These are phyloP conservation scores for Bacillus rossius DNA, from an alignment of 1,140 invertebrate genomes.

Conservation along the genomic window DNA sequence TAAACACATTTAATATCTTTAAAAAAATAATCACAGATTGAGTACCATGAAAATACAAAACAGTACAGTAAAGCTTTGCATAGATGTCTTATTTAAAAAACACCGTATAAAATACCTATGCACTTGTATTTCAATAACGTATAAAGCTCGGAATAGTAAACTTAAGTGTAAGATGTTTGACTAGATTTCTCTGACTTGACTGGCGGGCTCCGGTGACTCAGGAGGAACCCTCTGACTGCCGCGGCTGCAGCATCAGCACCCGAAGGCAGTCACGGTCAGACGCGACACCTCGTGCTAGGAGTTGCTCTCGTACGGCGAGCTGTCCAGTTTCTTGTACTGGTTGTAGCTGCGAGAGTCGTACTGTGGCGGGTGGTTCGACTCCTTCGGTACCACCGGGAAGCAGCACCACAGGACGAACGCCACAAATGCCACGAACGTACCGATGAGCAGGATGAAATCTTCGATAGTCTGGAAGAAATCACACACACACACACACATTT, in stretches of 20 bases:
- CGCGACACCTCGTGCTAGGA: slow-evolving; percentile 9
- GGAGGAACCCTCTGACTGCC: too few relatives aligned
- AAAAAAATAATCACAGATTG: too few relatives aligned
- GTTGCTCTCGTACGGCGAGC: slow-evolving; percentile 4
- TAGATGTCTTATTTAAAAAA: too few relatives aligned
- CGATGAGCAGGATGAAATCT: slow-evolving; percentile 54
- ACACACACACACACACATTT: slow-evolving; percentile 3
- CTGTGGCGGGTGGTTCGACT: slow-evolving; percentile 6
- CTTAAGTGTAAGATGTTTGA: slow-evolving; percentile 9
- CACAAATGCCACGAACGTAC: slow-evolving; percentile 55
- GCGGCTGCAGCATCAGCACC: too few relatives aligned
- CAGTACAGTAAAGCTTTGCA: too few relatives aligned
- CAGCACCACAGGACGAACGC: slow-evolving; percentile 58
- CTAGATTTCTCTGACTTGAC: not conserved
- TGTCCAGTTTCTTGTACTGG: slow-evolving; percentile 12
- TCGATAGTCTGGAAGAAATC: slow-evolving; percentile 48
- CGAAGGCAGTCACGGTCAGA: not conserved
- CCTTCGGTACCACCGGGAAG: slow-evolving; percentile 56
- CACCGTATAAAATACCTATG: too few relatives aligned
- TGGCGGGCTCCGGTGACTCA: not conserved
- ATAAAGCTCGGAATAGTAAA: too few relatives aligned
- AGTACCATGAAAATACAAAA: too few relatives aligned
- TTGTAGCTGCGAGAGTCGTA: slow-evolving; percentile 12
- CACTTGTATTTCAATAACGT: too few relatives aligned
- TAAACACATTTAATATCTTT: too few relatives aligned